Evolutionary conservation across 2,113 vertebrate species (phyloP).

Genomic region (Aspidoscelis tigris): DNA sequence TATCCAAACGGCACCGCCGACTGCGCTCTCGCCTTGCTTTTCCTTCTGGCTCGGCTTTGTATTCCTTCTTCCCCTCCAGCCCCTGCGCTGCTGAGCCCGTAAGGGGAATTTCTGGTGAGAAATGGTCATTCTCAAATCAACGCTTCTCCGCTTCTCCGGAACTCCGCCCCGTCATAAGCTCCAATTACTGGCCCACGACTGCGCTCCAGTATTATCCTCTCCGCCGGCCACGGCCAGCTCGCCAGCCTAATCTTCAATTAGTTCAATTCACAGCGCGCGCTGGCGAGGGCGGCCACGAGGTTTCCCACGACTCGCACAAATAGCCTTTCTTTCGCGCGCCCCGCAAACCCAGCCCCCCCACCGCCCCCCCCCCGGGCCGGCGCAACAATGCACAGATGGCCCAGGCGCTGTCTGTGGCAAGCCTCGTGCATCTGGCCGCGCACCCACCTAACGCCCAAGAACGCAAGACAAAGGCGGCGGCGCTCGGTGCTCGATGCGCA

Average conservation of each 20-base stretch:
- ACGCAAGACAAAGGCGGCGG: conserved; percentile 66
- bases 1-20: conserved; percentile 65
- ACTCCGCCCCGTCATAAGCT: conserved; percentile 83
- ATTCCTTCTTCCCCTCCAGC: conserved; percentile 46
- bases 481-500: conserved; percentile 63
- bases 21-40: conserved; percentile 58
- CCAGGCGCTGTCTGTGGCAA: conserved; percentile 72
- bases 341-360: conserved; percentile 36
- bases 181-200: conserved; percentile 82
- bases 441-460: conserved; percentile 72
- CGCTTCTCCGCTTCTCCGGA: conserved; percentile 84
- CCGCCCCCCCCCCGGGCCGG: not conserved
- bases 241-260: conserved; percentile 87
- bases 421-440: conserved; percentile 77
- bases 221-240: conserved; percentile 79
- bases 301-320: conserved; percentile 84
- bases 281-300: conserved; percentile 74
- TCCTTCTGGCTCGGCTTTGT: conserved; percentile 56
- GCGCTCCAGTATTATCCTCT: conserved; percentile 87
- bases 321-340: conserved; percentile 77
- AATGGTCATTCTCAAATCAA: conserved; percentile 82
- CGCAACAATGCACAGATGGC: conserved; percentile 77
- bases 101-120: conserved; percentile 73
- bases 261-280: conserved; percentile 82
- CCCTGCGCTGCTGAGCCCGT: not conserved